phyloP scores from a whole-genome alignment of 2,888 invertebrate genomes.

The Heliconius sara region DNA sequence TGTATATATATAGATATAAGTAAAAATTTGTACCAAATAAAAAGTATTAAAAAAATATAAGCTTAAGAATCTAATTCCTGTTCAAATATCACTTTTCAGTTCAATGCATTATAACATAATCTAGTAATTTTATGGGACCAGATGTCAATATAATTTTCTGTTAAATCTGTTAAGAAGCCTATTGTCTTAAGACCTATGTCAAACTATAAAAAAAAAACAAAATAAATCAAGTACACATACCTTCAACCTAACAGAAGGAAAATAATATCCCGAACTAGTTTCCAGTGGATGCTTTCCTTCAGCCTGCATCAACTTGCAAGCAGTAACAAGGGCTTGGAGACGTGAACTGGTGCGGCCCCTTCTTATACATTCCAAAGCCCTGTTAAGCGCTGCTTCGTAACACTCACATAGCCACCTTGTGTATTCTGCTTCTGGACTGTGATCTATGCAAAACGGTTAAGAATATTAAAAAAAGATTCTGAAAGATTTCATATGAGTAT shows the following conservation, averaged over 20 bases:
- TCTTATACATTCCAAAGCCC: conserved; percentile 84
- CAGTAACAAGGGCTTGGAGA: conserved; percentile 87
- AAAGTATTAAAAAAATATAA: too few relatives aligned
- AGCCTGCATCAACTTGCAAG: conserved; percentile 88
- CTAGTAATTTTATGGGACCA: too few relatives aligned
- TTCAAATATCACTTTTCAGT: too few relatives aligned
- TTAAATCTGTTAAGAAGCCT: not conserved
- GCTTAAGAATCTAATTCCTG: too few relatives aligned
- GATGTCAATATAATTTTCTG: too few relatives aligned
- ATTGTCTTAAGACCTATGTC: not conserved
- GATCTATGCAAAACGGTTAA: conserved; percentile 53
- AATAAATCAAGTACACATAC: conserved; percentile 54
- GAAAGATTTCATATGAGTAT: too few relatives aligned
- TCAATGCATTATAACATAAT: too few relatives aligned
- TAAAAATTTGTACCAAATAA: too few relatives aligned
- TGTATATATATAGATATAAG: too few relatives aligned
- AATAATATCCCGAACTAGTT: conserved; percentile 80
- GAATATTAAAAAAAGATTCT: not conserved
- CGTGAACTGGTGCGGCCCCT: conserved; percentile 79
- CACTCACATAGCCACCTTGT: conserved; percentile 87
- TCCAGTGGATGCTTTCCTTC: conserved; percentile 89
- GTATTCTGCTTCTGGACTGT: conserved; percentile 85
- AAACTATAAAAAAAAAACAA: not conserved
- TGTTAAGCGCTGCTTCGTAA: conserved; percentile 86
- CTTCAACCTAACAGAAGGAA: conserved; percentile 88